Base-by-base conservation (phyloP, 2,888 invertebrate genomes). In the Acanthopleura granulata region DNA sequence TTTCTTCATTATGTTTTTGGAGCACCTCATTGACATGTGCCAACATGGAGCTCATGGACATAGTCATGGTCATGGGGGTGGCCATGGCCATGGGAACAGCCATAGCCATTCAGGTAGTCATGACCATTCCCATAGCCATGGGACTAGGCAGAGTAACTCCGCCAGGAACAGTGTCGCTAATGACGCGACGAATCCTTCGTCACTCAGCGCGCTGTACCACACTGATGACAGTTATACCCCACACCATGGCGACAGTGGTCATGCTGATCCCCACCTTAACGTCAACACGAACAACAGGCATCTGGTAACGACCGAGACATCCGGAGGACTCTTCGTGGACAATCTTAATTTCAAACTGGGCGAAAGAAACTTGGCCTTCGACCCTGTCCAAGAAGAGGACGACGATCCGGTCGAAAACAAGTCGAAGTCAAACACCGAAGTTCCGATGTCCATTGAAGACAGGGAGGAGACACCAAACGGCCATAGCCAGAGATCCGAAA, bases 1-100 rank as follows among this genome's bases (percentile, higher is more conserved):
- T 72, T 87, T 90, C 76, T 71, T 89, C 11, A 83, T 89, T 9
- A 79, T 90, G 49, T 27, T 85, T 1, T 72, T 88, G 6, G 89
- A 90, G 69, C 75, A 76, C 50, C n/a, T 77, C 27, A 76, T 30
- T 30, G 49, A 50, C 49, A 72, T 49, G n/a, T 70, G 49, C 29
- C 57, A 57, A 57, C 57, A 12, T n/a, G 57, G 57, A 12, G 22
- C 18, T 6, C 1, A 14, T 25, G 66, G 27, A 1, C 66, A 66
- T 66, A 27, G 27, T 6, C 66, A 66, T 27, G 22, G 57, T 12
- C 57, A 57, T 57, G 57, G 57, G 4, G 40, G 40, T 40, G 9
- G 40, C 40, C 40, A 40, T 40, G 9, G 9, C 9, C 57, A 57
- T 12, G 18, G 57, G 12, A 3, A 57, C 22, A 22, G 3, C 57